Evolutionary conservation across 2,888 invertebrate genomes (phyloP).

Genomic region (Yponomeuta evonymella): DNA sequence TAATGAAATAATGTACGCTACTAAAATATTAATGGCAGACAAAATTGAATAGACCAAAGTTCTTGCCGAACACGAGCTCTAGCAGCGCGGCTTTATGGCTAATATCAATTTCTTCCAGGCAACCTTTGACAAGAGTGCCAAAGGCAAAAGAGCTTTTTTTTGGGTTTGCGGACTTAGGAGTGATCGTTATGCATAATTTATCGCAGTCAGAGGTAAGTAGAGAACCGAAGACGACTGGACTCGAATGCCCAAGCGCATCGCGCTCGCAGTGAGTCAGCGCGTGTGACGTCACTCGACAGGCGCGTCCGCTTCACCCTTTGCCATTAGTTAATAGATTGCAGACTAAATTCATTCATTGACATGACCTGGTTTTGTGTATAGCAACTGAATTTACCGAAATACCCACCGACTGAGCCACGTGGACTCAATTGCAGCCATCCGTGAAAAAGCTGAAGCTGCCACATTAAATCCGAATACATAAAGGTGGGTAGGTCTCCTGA

Average conservation of each 20-base stretch:
- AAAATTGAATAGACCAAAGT: no score
- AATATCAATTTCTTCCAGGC: not conserved
- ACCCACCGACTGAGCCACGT: not conserved
- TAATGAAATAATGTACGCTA: no score
- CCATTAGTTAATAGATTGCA: not conserved
- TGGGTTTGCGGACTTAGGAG: not conserved
- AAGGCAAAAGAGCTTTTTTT: not conserved
- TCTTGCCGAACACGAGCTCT: no score
- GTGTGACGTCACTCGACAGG: constrained; percentile 56
- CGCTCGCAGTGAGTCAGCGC: constrained; percentile 15
- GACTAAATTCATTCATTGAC: not conserved
- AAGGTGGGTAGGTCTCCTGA: not conserved
- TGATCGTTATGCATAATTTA: not conserved
- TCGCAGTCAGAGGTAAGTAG: not conserved
- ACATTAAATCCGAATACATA: not conserved
- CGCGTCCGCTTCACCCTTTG: constrained; percentile 41
- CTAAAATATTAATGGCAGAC: no score
- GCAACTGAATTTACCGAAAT: not conserved
- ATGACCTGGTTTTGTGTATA: not conserved
- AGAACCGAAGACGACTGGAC: constrained; percentile 34
- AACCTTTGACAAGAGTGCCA: no score
- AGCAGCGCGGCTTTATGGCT: not conserved
- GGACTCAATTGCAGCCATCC: not conserved
- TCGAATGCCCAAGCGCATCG: constrained; percentile 55
- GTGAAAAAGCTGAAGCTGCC: not conserved